These are phyloP conservation scores for Odontomachus brunneus DNA, from an alignment of 1,140 invertebrate genomes.

Conservation along the genomic window DNA sequence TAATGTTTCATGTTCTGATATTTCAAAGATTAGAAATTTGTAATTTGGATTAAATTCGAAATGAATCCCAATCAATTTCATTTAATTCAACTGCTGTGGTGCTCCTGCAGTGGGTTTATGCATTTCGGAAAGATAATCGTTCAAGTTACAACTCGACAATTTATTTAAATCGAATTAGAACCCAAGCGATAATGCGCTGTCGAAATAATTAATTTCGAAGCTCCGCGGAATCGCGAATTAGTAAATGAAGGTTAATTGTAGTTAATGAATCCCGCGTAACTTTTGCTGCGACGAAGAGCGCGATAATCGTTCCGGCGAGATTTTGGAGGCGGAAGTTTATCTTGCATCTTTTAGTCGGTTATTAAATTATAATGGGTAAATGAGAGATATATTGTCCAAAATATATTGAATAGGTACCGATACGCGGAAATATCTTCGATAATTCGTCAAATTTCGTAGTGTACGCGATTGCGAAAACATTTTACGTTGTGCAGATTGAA, in stretches of 20 bases:
- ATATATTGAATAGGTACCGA: neutral
- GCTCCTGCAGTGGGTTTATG: neutral
- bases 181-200: conserved; percentile 17
- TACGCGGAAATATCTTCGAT: neutral
- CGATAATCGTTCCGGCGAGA: conserved; percentile 26
- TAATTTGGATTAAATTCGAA: neutral
- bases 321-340: conserved; percentile 24
- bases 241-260: conserved; percentile 47
- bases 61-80: neutral
- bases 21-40: neutral
- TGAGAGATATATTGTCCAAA: conserved; percentile 20
- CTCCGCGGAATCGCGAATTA: conserved; percentile 30
- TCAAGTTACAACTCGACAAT: neutral
- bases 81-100: neutral
- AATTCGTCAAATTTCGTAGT: neutral
- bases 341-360: conserved; percentile 24
- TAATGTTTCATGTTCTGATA: too few relatives aligned
- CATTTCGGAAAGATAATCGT: neutral
- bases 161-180: conserved; percentile 37
- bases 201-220: conserved; percentile 52
- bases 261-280: conserved; percentile 36
- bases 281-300: conserved; percentile 20
- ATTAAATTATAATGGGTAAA: conserved; percentile 12
- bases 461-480: conserved; percentile 3
- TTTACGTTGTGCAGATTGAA: neutral